phyloP scores from a whole-genome alignment of 2,797 vertebrate species.

The Neopelma chrysocephalum region DNA sequence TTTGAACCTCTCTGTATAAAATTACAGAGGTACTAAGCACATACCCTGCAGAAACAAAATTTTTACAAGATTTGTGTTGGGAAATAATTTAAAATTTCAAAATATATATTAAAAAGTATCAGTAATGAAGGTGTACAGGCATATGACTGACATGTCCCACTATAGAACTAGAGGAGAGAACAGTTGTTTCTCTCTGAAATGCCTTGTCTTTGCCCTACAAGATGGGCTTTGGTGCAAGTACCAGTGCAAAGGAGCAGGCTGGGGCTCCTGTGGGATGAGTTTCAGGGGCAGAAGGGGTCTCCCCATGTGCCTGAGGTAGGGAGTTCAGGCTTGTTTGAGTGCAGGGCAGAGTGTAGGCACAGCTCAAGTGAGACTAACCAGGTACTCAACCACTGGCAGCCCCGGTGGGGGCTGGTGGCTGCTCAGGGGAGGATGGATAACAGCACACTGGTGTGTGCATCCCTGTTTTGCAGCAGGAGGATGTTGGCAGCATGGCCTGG shows the following conservation, averaged over 20 bases:
- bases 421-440: accelerated
- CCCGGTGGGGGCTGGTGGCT: not conserved
- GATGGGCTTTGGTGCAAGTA: not conserved
- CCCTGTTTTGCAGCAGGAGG: not conserved
- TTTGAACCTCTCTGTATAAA: not conserved
- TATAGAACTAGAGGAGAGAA: not conserved
- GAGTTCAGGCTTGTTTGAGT: too few species aligned
- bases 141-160: not conserved
- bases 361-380: not conserved
- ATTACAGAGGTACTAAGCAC: not conserved
- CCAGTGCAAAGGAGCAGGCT: not conserved
- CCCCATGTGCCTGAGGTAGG: not conserved
- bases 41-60: not conserved
- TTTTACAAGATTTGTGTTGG: not conserved
- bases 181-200: not conserved
- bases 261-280: not conserved
- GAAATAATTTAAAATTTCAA: not conserved
- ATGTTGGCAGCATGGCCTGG: not conserved
- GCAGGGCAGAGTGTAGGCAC: not conserved
- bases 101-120: not conserved
- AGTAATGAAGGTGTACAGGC: not conserved
- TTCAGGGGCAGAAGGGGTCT: not conserved
- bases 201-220: not conserved
- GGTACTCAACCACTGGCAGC: not conserved
- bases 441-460: not conserved